Base-by-base conservation (phyloP, 2,888 invertebrate species). In the Heliconius charithonia region DNA sequence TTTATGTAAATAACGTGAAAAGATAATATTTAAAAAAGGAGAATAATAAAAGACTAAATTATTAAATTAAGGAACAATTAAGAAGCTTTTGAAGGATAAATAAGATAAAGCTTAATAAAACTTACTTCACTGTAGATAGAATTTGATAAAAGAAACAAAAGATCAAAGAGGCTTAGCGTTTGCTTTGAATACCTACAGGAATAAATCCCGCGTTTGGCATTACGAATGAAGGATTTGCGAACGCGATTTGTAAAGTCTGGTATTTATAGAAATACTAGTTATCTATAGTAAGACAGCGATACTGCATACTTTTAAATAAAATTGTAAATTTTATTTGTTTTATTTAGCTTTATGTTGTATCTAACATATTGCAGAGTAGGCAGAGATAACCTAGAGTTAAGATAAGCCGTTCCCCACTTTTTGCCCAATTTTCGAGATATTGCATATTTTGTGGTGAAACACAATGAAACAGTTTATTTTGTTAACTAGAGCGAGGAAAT, bases 131-230 rank as follows among this genome's bases (percentile, higher is more conserved):
- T 67, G 9, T 37, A 56, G 32, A 56, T 25, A n/a, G 67, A 37
- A 56, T 27, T 67, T 67, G 37, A 75, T 66, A 51, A 75, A 12
- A 62, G 29, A 76, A 45, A 70, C 62, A 63, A 62, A 70, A 45
- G 45, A 76, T 70, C 63, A 72, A 70, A 45, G 32, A 27, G 69
- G 59, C 59, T 76, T 76, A 63, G 27, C 69, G 41, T 76, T 69
- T 62, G 67, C 59, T 76, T 76, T 70, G 70, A 70, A 51, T 51
- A 51, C 7, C n/a, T 62, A 70, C 62, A 56, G 29, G 71, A 69
- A 70, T 45, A 45, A 76, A 45, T 19, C 29, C 62, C 22, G 4
- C 27, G 41, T 70, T 62, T 25, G 25, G 59, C 59, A 41, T 69
- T 45, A 63, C 62, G 62, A 69, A n/a, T 29, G 62, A 41, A 62